Evolutionary conservation across 1,140 invertebrate genomes (phyloP).

Genomic region (Leptestheria dahalacensis): DNA sequence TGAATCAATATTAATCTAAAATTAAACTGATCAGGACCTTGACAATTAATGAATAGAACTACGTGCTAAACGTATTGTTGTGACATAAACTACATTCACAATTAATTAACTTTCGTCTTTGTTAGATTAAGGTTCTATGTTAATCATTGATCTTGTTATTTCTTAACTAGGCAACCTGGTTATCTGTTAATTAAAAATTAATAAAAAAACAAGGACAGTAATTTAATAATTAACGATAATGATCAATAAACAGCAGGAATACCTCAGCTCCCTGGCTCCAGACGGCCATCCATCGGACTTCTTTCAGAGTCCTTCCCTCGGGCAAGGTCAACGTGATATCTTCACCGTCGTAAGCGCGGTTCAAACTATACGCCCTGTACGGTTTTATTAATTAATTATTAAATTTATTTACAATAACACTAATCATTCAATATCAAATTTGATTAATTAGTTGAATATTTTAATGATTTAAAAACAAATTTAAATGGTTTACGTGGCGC

Average conservation of each 20-base stretch:
- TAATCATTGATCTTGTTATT: no score
- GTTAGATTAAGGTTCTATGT: no score
- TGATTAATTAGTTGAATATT: not conserved
- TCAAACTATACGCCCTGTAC: slow-evolving; percentile 39
- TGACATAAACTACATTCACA: no score
- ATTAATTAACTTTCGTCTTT: no score
- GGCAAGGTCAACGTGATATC: slow-evolving; percentile 68
- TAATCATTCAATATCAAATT: not conserved
- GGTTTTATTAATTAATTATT: not conserved
- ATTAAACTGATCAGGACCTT: slow-evolving; percentile 65
- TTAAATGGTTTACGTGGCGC: slow-evolving; percentile 28
- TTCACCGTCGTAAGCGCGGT: slow-evolving; percentile 59
- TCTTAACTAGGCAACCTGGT: no score
- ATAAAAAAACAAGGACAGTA: not conserved
- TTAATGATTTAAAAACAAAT: no score
- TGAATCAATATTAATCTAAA: not conserved
- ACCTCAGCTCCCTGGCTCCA: slow-evolving; percentile 80
- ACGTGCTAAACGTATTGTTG: no score
- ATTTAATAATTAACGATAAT: not conserved
- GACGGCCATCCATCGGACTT: slow-evolving; percentile 71
- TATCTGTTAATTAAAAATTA: no score
- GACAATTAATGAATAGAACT: no score
- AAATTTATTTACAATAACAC: not conserved
- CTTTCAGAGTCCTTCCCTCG: slow-evolving; percentile 62
- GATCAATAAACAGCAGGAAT: slow-evolving; percentile 21